Evolutionary conservation across 1,140 invertebrate species (phyloP), one percentile per base, ranked within the genome.

Genomic region (Maconellicoccus hirsutus): DNA sequence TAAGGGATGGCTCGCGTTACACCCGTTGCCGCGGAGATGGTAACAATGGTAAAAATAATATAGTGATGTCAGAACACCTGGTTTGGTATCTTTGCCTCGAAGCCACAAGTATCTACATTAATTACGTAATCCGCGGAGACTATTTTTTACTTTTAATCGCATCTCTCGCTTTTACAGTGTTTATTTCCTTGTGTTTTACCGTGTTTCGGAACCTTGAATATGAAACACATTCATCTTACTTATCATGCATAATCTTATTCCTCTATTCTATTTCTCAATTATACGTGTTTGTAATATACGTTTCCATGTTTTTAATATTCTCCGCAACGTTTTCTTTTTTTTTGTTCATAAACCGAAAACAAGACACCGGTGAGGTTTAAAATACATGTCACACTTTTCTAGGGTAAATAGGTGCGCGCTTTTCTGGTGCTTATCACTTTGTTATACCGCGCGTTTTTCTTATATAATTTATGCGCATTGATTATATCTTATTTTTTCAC

Each of bases 141-240:
- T 66, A 25, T 66, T 66, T 66, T 66, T 66, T 52, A 52, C 42
- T 66, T 66, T 66, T 66, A 23, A 23, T 66, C 25, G 6, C 25
- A 19, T 25, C 3, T 4, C 61, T 10, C 19, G 21, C 61, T 26
- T 66, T 22, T 16, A 66, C 10, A 19, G 25, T 66, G 61, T 66
- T 25, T 66, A 66, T 66, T 66, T 66, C 25, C 61, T 66, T 26
- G 61, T 66, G 25, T 66, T 66, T 66, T 66, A 23, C 61, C 16
- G 61, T 66, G 61, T 23, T 66, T 66, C 61, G 25, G 61, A 66
- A 66, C 61, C 61, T 66, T 66, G 61, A 66, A 66, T 66, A 19
- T 66, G 61, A 66, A 66, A 66, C 61, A 66, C 61, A 66, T 66
- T 66, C 61, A 66, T 66, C 61, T 66, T 66, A 66, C 25, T 66